Evolutionary conservation across 2,113 vertebrate species (phyloP).

Genomic region (Clupea harengus): DNA sequence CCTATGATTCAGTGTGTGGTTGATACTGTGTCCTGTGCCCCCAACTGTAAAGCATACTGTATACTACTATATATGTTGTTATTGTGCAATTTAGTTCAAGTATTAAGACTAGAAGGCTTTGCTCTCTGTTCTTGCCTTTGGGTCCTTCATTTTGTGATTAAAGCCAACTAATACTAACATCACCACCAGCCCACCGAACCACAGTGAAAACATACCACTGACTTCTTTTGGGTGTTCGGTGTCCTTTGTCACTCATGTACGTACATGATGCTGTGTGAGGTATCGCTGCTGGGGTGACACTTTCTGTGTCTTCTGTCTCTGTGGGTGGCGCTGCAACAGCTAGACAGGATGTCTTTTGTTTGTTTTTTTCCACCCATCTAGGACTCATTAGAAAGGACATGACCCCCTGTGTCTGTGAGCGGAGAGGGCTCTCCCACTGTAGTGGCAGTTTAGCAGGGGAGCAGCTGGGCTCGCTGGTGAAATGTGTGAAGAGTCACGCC

Average conservation of each 20-base stretch:
- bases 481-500: not conserved
- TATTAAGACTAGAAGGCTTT: constrained; percentile 15
- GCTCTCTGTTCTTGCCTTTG: not conserved
- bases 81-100: constrained; percentile 6
- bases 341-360: not conserved
- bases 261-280: too few species aligned
- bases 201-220: not conserved
- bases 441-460: not conserved
- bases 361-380: not conserved
- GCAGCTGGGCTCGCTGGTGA: not conserved
- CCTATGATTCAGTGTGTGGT: not conserved
- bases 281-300: not conserved
- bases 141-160: not conserved
- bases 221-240: too few species aligned
- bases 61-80: not conserved
- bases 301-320: not conserved
- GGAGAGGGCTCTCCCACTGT: not conserved
- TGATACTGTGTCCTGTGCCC: not conserved
- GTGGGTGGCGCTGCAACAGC: not conserved
- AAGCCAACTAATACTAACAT: not conserved
- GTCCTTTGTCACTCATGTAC: too few species aligned
- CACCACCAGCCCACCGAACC: not conserved
- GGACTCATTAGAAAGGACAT: not conserved
- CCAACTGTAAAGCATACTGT: not conserved
- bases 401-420: not conserved